Base-by-base conservation (phyloP, 2,113 vertebrate genomes). In the Nipponia nippon region DNA sequence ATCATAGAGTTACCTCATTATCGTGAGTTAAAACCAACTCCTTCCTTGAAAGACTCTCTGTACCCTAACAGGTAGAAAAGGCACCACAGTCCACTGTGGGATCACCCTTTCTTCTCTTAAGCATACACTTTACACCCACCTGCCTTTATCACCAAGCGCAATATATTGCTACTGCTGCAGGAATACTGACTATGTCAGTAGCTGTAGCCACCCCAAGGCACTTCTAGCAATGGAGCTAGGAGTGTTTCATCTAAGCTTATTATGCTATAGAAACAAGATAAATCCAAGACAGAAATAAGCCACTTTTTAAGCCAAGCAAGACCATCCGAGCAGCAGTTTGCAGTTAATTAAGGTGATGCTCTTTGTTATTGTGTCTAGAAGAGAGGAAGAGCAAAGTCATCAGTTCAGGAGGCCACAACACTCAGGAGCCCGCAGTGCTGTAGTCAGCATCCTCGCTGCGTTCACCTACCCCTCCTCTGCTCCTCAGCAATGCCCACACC, bases 21-120 rank as follows among this genome's bases (percentile, higher is more conserved):
- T 6, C 2, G 0, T 6, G 29, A 53, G 44, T 16, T 10, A 6
- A 50, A 55, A 8, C 1, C 59, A 42, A 1, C 17, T 70, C 40
- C 23, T 38, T 25, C 65, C 79, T 18, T 22, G 36, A 16, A 42
- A n/a, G 32, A 4, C 34, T 25, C 1, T 11, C 13, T 8, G 19
- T 11, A 1, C 59, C 23, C 26, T 27, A 22, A 3, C 14, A 13
- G 58, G 53, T 9, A 12, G 63, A 10, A 32, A 30, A 63, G 69
- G 1, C 34, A 5, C 53, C 9, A 11, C 25, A 14, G 44, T 10
- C 38, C 1, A 1, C 26, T 27, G 14, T 6, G 21, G 16, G 36
- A 29, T 88, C 89, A n/a, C 19, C 36, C 23, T 29, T 29, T 25
- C 59, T 52, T 40, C 55, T 40, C 59, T n/a, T 11, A 19, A 46